Conservation (phyloP, 1,140 invertebrate genomes). For the Charaxes varanes region DNA sequence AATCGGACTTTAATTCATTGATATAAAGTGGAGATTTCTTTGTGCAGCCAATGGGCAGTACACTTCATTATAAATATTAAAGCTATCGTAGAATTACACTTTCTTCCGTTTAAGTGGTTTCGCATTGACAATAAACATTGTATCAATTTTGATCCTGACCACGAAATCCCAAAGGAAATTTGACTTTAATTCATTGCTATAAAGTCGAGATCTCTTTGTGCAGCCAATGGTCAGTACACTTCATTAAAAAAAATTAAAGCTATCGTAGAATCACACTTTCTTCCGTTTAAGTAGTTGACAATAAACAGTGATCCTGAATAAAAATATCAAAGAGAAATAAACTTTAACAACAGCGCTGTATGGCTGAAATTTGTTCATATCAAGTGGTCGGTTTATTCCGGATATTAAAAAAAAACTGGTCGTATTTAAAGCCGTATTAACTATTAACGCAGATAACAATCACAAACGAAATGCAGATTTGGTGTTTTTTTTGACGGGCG, state of each 20-base stretch:
- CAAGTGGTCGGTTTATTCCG: slow-evolving; percentile 31
- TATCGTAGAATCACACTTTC: slow-evolving; percentile 43
- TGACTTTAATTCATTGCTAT: not conserved
- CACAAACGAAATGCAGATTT: slow-evolving; percentile 52
- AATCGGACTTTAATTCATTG: slow-evolving; percentile 7
- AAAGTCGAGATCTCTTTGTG: slow-evolving; percentile 14
- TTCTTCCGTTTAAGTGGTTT: slow-evolving; percentile 54
- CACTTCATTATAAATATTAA: no score
- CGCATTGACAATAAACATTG: slow-evolving; percentile 39
- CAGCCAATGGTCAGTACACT: slow-evolving; percentile 7
- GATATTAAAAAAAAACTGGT: slow-evolving; percentile 45
- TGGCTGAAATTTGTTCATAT: not conserved
- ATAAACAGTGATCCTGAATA: slow-evolving; percentile 42
- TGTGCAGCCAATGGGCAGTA: slow-evolving; percentile 4
- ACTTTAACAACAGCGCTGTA: no score
- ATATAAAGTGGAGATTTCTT: slow-evolving; percentile 14
- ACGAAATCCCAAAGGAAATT: not conserved
- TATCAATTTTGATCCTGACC: slow-evolving; percentile 29
- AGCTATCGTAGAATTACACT: slow-evolving; percentile 37
- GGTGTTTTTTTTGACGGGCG: slow-evolving; percentile 30
- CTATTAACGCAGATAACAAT: slow-evolving; percentile 54
- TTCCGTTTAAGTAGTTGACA: slow-evolving; percentile 50
- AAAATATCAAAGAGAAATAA: no score
- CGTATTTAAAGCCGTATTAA: slow-evolving; percentile 44
- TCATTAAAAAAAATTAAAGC: slow-evolving; percentile 36